Conservation (phyloP, 2,888 invertebrate genomes). For the Chrysomela aeneicollis region DNA sequence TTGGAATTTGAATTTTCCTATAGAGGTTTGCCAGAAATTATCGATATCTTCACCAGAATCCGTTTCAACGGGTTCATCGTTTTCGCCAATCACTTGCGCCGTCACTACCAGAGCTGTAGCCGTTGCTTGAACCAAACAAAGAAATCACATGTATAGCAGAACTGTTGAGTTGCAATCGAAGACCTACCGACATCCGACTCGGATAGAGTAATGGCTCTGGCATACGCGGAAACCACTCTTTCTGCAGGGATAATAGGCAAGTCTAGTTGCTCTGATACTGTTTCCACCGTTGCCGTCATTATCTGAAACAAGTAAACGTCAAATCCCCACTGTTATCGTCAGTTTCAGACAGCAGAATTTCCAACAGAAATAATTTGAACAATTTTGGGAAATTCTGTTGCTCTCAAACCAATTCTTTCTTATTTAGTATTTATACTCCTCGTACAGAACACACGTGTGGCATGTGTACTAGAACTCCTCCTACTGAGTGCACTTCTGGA, state of each 20-base stretch:
- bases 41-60: conserved; percentile 78
- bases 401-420: conserved; percentile 35
- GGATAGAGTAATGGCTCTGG: conserved; percentile 85
- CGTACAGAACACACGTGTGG: conserved; percentile 83
- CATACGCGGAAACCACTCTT: conserved; percentile 78
- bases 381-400: conserved; percentile 34
- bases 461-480: conserved; percentile 90
- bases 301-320: conserved; percentile 68
- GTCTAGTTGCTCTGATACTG: conserved; percentile 90
- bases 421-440: conserved; percentile 45
- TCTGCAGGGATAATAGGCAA: conserved; percentile 85
- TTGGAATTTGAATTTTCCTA: conserved; percentile 91
- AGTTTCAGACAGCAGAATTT: conserved; percentile 27
- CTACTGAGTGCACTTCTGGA: conserved; percentile 79
- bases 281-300: conserved; percentile 95
- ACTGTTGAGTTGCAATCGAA: neutral
- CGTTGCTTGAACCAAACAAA: conserved; percentile 51
- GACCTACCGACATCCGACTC: conserved; percentile 85
- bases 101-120: conserved; percentile 78
- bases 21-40: conserved; percentile 92
- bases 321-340: conserved; percentile 11
- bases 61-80: conserved; percentile 75
- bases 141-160: neutral
- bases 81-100: conserved; percentile 78
- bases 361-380: conserved; percentile 9